Evolutionary conservation across 2,797 vertebrate genomes (phyloP), one percentile per base, ranked within the genome.

Genomic region (Hephaestus fuliginosus): DNA sequence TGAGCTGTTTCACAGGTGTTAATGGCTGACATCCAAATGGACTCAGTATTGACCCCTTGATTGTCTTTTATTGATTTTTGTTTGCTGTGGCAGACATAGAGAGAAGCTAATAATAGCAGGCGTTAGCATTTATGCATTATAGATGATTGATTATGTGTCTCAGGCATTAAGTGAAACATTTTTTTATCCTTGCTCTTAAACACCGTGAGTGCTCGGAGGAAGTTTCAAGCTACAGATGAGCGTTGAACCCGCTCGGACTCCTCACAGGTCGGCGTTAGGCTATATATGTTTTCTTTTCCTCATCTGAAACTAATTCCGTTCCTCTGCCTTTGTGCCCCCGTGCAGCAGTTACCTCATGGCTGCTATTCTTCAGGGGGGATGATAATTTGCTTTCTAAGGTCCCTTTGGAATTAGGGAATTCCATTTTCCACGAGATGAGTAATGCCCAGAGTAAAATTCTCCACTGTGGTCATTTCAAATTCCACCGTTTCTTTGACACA

Each of bases 351-450:
- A 80, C 81, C 83, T 89, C 28, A 3, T 61, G 84, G 85, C 65
- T 76, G 76, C 79, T 83, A 52, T 89, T 82, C 83, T 88, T 80
- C 52, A 25, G 44, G 78, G 84, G 83, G 85, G 70, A 78, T 74
- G 76, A 88, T 91, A 62, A 91, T 91, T 90, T 89, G 81, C 93
- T 89, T 89, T 91, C 71, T 78, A 69, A 64, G 71, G 90, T 88
- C 84, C 86, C 88, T 74, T 74, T 72, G 81, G 90, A 93, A 88
- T 92, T 75, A 85, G 73, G 83, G 82, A 89, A 90, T 88, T 90
- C 85, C 82, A 89, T 25, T 92, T 92, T 92, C 80, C 73, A 83
- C 78, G n/a, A 81, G 88, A 89, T 87, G 90, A 92, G 89, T 86
- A 88, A 91, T 82, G 88, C 90, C 87, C 43, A 14, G 0, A 88